Evolutionary conservation across 2,113 vertebrate species (phyloP), one percentile per base, ranked within the genome.

Genomic region (Arenaria interpres): DNA sequence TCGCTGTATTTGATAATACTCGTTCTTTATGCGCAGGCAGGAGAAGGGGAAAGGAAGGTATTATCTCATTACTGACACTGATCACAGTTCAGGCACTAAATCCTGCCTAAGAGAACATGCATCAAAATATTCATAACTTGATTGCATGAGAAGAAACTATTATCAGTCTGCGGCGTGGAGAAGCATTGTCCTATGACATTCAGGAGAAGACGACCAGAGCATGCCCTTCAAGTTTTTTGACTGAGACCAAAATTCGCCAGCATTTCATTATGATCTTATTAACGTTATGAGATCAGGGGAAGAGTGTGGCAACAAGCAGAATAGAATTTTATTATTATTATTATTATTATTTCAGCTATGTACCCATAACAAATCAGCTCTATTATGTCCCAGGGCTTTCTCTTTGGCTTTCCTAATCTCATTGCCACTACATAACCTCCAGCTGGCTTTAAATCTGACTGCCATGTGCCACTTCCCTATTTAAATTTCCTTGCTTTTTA

Each of bases 11-110:
- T 68, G n/a, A 30, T 95, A 95, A 92, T 76, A 33, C 23, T 46
- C 66, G 30, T 53, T 88, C 79, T 80, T 94, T 93, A 96, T 92
- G 92, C 94, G 72, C 67, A 57, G 71, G 10, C 92, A 94, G 96
- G 53, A 94, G 85, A 93, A 76, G 75, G 39, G 75, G 74, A 73
- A 73, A 27, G 57, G 51, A 78, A 37, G 53, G 77, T 66, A 53
- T 85, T 80, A 77, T 59, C 84, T 95, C 93, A 91, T 95, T 92
- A 94, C 64, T 43, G 48, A 82, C 63, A 62, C 45, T 6, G 2
- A 73, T 76, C 86, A 66, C 73, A 93, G 74, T n/a, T 80, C 85
- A 94, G 90, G 71, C 89, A 93, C 75, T 94, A 95, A 95, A 96
- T 74, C 94, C 91, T 71, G n/a, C 67, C 73, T 28, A 32, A 25